Percentiles rank a stretch among this genome's conserved stretches.
phyloP scores from a whole-genome alignment of 30 jellyfish, hydroid and myxozoan genomes.

The Chrysaora quinquecirrha region DNA sequence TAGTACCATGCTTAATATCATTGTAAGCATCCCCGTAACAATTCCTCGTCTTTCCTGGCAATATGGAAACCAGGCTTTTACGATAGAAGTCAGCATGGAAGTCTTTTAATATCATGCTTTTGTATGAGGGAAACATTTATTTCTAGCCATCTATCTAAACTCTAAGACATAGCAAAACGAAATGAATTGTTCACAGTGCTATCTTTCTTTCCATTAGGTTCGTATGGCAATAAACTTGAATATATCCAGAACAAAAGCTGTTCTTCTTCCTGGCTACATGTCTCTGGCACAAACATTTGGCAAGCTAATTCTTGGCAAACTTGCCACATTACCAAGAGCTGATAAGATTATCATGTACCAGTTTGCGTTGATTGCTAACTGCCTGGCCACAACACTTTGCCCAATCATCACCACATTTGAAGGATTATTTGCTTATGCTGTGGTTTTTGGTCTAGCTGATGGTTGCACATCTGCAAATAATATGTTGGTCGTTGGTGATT shows the following conservation, averaged over 20 bases:
- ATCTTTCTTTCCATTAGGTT: too few species aligned
- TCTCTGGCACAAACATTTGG: constrained; percentile 86
- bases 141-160: too few species aligned
- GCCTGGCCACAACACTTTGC: constrained; percentile 85
- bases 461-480: constrained; percentile 79
- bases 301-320: constrained; percentile 79
- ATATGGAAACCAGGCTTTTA: too few species aligned
- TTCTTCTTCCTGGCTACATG: constrained; percentile 83
- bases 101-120: too few species aligned
- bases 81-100: too few species aligned
- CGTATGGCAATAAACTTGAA: constrained; percentile 78
- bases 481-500: constrained; percentile 87
- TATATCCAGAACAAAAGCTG: constrained; percentile 68
- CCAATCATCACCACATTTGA: constrained; percentile 67
- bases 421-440: constrained; percentile 73
- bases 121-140: too few species aligned
- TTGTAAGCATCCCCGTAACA: too few species aligned
- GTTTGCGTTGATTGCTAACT: constrained; percentile 72
- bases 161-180: too few species aligned
- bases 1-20: too few species aligned
- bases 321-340: constrained; percentile 62
- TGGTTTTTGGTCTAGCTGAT: constrained; percentile 84
- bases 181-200: too few species aligned
- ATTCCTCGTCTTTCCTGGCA: too few species aligned
- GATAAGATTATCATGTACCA: constrained; percentile 78